Conservation (phyloP, 1,140 invertebrate genomes). For the Pissodes strobi region DNA sequence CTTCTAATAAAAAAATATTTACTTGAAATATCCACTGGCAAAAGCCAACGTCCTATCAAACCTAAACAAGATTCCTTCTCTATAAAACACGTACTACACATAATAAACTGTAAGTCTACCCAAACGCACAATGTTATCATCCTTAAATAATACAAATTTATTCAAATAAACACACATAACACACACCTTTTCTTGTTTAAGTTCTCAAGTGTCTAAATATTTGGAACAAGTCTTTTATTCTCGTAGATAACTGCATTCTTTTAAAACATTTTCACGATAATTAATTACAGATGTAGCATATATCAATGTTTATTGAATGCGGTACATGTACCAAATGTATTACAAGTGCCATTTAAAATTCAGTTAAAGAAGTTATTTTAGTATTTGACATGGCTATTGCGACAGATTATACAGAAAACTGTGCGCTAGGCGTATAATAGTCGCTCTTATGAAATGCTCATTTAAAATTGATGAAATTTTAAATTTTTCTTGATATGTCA, state of each 20-base stretch:
- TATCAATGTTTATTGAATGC: too few relatives aligned
- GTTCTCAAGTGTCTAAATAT: conserved; percentile 2
- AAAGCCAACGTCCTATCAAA: not conserved
- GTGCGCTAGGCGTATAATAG: too few relatives aligned
- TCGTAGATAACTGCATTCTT: not conserved
- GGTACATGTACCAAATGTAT: too few relatives aligned
- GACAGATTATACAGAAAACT: too few relatives aligned
- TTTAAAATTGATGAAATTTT: too few relatives aligned
- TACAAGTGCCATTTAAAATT: too few relatives aligned
- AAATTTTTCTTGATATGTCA: too few relatives aligned
- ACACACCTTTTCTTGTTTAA: conserved; percentile 2
- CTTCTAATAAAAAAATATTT: not conserved
- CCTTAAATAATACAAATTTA: conserved; percentile 8
- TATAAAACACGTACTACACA: not conserved
- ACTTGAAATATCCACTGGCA: not conserved
- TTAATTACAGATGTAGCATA: too few relatives aligned
- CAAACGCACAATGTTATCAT: conserved; percentile 6
- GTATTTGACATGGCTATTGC: too few relatives aligned
- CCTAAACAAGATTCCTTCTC: not conserved
- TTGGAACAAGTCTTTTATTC: conserved; percentile 1
- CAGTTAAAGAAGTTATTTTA: too few relatives aligned
- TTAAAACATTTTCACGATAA: too few relatives aligned
- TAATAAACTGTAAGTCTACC: not conserved
- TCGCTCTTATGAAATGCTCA: too few relatives aligned
- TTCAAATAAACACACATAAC: conserved; percentile 8